Percentiles rank a stretch among this genome's conserved stretches.
phyloP scores from a whole-genome alignment of 2,113 vertebrate species.

The Lophochroa leadbeateri region DNA sequence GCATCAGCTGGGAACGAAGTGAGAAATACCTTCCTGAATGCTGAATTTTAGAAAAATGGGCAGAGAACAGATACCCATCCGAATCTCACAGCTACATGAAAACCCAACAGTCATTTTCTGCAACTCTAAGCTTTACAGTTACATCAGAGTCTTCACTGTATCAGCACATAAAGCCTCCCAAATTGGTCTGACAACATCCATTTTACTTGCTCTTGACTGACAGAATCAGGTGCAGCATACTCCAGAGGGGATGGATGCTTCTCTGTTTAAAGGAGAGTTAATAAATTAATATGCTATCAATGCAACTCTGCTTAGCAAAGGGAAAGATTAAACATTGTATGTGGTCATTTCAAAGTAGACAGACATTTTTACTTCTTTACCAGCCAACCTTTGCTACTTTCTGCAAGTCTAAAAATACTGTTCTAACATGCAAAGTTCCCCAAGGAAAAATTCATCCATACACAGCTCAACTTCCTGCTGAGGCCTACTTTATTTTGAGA shows the following conservation, averaged over 20 bases:
- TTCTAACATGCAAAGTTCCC: neutral
- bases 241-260: slow-evolving; percentile 7
- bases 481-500: neutral
- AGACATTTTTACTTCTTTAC: neutral
- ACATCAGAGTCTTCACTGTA: neutral
- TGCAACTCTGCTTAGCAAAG: neutral
- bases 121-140: neutral
- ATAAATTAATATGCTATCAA: slow-evolving; percentile 13
- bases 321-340: neutral
- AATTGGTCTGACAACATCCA: neutral
- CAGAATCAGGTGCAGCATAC: slow-evolving; percentile 53
- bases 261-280: slow-evolving; percentile 51
- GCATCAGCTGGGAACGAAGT: neutral
- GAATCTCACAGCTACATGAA: neutral
- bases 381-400: neutral
- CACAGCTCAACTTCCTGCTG: neutral
- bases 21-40: neutral
- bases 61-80: neutral
- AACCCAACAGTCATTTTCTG: neutral
- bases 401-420: neutral
- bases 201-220: slow-evolving; percentile 45
- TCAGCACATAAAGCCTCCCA: neutral
- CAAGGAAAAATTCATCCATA: neutral
- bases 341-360: neutral
- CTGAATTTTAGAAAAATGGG: neutral